Evolutionary conservation across 2,888 invertebrate genomes (phyloP), one percentile per base, ranked within the genome.

Genomic region (Petrophora chlorosata): DNA sequence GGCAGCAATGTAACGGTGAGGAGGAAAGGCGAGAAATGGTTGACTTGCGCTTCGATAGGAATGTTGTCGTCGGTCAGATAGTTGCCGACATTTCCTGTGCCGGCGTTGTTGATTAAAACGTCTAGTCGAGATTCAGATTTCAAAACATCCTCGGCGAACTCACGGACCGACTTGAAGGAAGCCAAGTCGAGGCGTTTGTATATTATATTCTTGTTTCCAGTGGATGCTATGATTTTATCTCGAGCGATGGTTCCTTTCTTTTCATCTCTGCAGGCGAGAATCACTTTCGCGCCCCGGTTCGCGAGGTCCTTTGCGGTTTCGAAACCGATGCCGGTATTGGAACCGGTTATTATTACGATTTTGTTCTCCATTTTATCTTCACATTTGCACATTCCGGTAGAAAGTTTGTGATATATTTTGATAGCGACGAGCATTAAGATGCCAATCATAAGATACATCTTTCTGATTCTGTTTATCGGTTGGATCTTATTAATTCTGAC

Each of bases 21-120:
- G 26, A 98, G 88, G 76, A 97, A 98, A 9, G 97, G 97, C 0
- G 97, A 97, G 76, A 95, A 96, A 71, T 98, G 94, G 78, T 98
- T 98, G 1, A 97, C 95, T 14, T 95, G 97, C 92, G 96, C 95
- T 10, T 95, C 97, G 61, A 94, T 80, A 65, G 98, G 97, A 40
- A 98, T 81, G 1, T 94, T 95, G 71, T 98, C 97, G 70, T 93
- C 93, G 13, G 95, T 95, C 48, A 92, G 90, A 16, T 90, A 91
- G 48, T 92, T 92, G 13, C 90, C 90, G 54, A 93, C 91, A 1
- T 92, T 91, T 54, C 94, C 92, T 0, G 94, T 94, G 2, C 96
- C 97, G 2, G 97, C 97, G 73, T 97, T 97, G 76, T 97, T 96
- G 46, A 97, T 92, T 8, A 97, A 82, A 7, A 97, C 94, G 76